Conservation (phyloP, 2,113 vertebrate species). For the Clinocottus analis region DNA sequence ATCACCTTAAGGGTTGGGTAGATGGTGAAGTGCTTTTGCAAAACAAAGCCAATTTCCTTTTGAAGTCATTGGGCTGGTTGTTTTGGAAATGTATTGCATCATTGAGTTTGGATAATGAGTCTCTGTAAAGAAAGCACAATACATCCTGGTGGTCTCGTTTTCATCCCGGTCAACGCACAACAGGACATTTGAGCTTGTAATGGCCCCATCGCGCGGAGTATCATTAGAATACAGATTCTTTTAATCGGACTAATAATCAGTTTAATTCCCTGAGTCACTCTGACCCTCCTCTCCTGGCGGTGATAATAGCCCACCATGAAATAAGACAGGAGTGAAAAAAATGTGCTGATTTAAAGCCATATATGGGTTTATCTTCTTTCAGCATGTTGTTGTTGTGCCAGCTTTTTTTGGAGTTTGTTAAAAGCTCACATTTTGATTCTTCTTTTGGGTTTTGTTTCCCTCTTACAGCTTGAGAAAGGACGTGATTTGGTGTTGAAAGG, state of each 20-base stretch:
- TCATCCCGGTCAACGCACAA: constrained; percentile 63
- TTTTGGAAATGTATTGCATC: constrained; percentile 60
- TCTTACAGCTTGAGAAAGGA: constrained; percentile 24
- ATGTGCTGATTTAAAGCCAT: constrained; percentile 38
- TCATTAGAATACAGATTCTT: constrained; percentile 65
- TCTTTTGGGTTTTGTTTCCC: constrained; percentile 31
- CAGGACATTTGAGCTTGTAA: constrained; percentile 58
- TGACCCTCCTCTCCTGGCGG: constrained; percentile 32
- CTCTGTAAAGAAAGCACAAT: constrained; percentile 57
- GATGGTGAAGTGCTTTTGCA: constrained; percentile 21
- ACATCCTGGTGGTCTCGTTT: constrained; percentile 50
- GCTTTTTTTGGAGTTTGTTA: constrained; percentile 20
- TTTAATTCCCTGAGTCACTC: constrained; percentile 58
- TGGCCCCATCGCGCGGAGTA: constrained; percentile 48
- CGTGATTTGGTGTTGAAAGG: constrained; percentile 47
- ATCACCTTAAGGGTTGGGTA: constrained; percentile 1
- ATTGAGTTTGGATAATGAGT: constrained; percentile 62
- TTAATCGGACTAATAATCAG: constrained; percentile 69
- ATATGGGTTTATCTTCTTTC: constrained; percentile 48
- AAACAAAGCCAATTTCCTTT: constrained; percentile 48
- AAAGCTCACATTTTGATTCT: constrained; percentile 19
- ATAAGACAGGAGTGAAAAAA: constrained; percentile 43
- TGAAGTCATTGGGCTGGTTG: constrained; percentile 33
- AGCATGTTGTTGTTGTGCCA: constrained; percentile 25
- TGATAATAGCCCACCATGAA: constrained; percentile 59